Evolutionary conservation across 2,888 invertebrate genomes (phyloP), one percentile per base, ranked within the genome.

Genomic region (Aporophyla nigra): DNA sequence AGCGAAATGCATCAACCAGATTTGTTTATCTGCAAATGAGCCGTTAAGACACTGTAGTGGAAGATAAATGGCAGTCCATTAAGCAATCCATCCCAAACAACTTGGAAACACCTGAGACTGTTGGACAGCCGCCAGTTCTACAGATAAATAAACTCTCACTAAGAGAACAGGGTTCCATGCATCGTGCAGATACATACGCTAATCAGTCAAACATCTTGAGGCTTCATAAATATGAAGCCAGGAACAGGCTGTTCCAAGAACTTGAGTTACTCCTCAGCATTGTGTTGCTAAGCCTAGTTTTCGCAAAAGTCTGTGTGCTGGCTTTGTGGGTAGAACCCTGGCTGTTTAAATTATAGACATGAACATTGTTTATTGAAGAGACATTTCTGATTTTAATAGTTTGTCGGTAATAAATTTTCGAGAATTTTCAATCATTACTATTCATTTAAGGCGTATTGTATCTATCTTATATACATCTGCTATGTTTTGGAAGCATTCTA

Each of bases 51-150:
- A 62, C 21, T 65, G 68, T 66, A 62, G n/a, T 54, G 16, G 21
- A 49, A 63, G 80, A 74, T 71, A 80, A 69, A 80, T 71, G 58
- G 54, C 68, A 61, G 63, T 63, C 46, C 54, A 76, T 83, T 69
- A 73, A 51, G 77, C 59, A 76, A 76, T 59, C 78, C 65, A 43
- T 58, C 61, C 56, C 70, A 71, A 83, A 76, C 85, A 70, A 71
- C 72, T 76, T 82, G 77, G 71, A 33, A 82, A 70, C 83, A 82
- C 83, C 86, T 85, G 85, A 77, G 69, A 51, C 58, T 61, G 19
- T 84, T 82, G 83, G 83, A 71, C 12, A n/a, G 16, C 9, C 43
- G 77, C 83, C 83, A 83, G 66, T n/a, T 33, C 59, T 49, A 7
- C 51, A 59, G 51, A 76, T 70, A 81, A 58, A 85, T 76, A 76